Conservation (phyloP, 2,797 vertebrate species). For the Geotrypetes seraphini region DNA sequence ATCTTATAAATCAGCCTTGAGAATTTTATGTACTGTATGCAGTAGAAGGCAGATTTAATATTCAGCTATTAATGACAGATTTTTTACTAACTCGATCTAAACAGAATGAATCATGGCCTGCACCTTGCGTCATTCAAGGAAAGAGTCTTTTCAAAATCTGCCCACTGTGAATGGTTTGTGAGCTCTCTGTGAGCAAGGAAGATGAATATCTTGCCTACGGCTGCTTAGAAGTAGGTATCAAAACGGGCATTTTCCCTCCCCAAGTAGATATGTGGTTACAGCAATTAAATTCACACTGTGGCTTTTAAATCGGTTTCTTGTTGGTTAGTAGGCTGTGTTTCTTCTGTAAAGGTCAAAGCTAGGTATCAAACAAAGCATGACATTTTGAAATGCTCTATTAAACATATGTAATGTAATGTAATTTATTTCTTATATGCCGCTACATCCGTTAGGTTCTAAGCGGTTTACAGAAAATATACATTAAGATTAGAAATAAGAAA, state of each 20-base stretch:
- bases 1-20: not conserved
- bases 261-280: too few relatives aligned
- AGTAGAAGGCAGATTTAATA: conserved; percentile 21
- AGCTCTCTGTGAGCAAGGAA: conserved; percentile 10
- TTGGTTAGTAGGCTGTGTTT: conserved; percentile 2
- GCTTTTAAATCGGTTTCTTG: not conserved
- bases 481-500: too few relatives aligned
- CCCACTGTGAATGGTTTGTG: conserved; percentile 19
- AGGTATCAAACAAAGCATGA: conserved; percentile 8
- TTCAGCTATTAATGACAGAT: conserved; percentile 13
- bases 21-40: conserved; percentile 17
- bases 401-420: too few relatives aligned
- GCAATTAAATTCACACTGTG: conserved; percentile 8
- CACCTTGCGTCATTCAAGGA: conserved; percentile 26
- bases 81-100: conserved; percentile 25
- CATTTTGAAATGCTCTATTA: too few relatives aligned
- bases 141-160: conserved; percentile 27
- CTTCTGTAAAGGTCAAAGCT: conserved; percentile 9
- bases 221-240: not conserved
- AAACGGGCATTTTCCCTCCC: not conserved
- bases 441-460: too few relatives aligned
- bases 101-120: conserved; percentile 35
- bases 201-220: conserved; percentile 15
- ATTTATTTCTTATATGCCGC: too few relatives aligned
- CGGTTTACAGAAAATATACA: too few relatives aligned